Evolutionary conservation across 2,888 invertebrate species (phyloP).

Genomic region (Lumbricus terrestris): DNA sequence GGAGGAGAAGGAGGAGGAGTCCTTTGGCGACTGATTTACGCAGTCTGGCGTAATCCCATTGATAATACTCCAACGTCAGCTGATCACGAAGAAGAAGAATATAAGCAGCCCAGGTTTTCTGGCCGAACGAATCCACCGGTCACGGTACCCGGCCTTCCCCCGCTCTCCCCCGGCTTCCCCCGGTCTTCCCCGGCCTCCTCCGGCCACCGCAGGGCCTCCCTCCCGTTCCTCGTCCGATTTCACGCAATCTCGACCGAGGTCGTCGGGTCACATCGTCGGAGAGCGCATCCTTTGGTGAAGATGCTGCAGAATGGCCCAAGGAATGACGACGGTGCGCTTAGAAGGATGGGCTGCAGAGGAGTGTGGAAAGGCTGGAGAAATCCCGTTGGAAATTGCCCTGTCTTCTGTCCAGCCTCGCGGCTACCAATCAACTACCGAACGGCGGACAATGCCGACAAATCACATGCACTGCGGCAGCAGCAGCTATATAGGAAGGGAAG

Average conservation of each 20-base stretch:
- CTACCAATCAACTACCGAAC: not conserved
- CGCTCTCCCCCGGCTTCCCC: not conserved
- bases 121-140: not conserved
- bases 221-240: not conserved
- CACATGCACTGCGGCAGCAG: no score
- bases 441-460: not conserved
- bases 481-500: no score
- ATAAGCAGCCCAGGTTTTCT: not conserved
- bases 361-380: not conserved
- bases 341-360: conserved; percentile 3
- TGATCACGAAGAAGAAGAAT: not conserved
- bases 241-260: conserved; percentile 3
- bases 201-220: not conserved
- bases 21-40: not conserved
- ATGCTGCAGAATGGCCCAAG: not conserved
- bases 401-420: not conserved
- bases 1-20: no score
- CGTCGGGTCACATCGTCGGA: not conserved
- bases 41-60: not conserved
- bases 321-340: not conserved
- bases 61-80: not conserved
- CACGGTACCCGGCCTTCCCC: not conserved
- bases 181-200: not conserved
- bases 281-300: not conserved
- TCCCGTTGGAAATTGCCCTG: not conserved